Conservation (phyloP, 2,113 vertebrate genomes). For the Paratilapia polleni region DNA sequence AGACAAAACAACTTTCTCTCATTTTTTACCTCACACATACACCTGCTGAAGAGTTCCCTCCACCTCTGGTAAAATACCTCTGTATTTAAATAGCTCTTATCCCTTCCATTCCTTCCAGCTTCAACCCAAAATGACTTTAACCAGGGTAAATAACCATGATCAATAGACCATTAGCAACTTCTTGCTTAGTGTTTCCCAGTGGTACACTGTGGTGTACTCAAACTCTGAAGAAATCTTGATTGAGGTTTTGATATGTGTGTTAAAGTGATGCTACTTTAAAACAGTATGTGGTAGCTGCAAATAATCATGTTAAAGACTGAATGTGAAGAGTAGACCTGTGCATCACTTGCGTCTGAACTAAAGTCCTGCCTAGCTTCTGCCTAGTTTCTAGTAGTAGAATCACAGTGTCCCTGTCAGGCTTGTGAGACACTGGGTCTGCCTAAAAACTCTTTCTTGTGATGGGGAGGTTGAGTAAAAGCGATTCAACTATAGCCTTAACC, state of each 20-base stretch:
- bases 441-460: slow-evolving; percentile 26
- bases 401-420: slow-evolving; percentile 19
- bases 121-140: slow-evolving; percentile 66
- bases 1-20: slow-evolving; percentile 65
- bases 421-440: not conserved
- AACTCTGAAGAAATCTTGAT: slow-evolving; percentile 31
- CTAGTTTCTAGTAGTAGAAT: not conserved
- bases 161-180: slow-evolving; percentile 17
- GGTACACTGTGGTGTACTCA: slow-evolving; percentile 34
- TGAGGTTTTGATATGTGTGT: slow-evolving; percentile 49
- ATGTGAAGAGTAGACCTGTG: slow-evolving; percentile 50
- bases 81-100: slow-evolving; percentile 58
- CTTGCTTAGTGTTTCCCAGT: slow-evolving; percentile 34
- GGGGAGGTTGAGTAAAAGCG: slow-evolving; percentile 24
- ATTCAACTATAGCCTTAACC: slow-evolving; percentile 68
- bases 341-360: slow-evolving; percentile 35
- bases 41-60: slow-evolving; percentile 60
- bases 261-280: slow-evolving; percentile 53
- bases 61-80: slow-evolving; percentile 70
- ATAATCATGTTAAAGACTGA: slow-evolving; percentile 55
- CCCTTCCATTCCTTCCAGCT: slow-evolving; percentile 69
- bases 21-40: slow-evolving; percentile 72
- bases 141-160: slow-evolving; percentile 67
- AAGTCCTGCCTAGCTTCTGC: slow-evolving; percentile 16
- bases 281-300: slow-evolving; percentile 48